A percentile compares a stretch with the other conserved stretches of the same genome.
Evolutionary conservation across 2,888 invertebrate genomes (phyloP).

Genomic region (Clistopyga incitator): DNA sequence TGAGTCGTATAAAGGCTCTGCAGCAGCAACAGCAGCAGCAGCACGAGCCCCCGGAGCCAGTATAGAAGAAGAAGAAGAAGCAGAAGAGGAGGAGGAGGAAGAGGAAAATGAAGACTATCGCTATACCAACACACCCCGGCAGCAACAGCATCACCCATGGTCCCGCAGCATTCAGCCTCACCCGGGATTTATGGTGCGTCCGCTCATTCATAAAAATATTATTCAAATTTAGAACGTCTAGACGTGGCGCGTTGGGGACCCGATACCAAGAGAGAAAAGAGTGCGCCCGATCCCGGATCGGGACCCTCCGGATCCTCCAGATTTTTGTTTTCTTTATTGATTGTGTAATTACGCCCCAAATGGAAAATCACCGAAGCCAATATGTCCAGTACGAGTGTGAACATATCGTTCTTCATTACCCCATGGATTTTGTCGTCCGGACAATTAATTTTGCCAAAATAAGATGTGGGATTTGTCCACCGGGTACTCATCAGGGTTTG

Average conservation of each 20-base stretch:
- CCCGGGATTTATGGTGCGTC: constrained; percentile 81
- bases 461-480: no score
- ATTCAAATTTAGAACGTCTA: constrained; percentile 84
- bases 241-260: constrained; percentile 71
- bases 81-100: constrained; percentile 49
- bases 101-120: constrained; percentile 36
- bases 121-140: constrained; percentile 30
- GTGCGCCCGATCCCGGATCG: constrained; percentile 63
- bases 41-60: constrained; percentile 51
- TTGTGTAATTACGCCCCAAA: constrained; percentile 21
- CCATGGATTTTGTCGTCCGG: no score
- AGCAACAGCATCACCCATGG: constrained; percentile 31
- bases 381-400: background rate
- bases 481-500: no score
- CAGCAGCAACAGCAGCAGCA: constrained; percentile 20
- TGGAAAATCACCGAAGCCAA: background rate
- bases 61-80: constrained; percentile 43
- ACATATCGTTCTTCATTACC: background rate
- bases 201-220: constrained; percentile 84
- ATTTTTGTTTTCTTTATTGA: constrained; percentile 16
- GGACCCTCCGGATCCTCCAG: constrained; percentile 35
- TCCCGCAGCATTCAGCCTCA: constrained; percentile 35
- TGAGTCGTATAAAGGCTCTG: constrained; percentile 56
- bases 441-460: no score
- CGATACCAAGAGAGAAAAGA: constrained; percentile 19